These are phyloP conservation scores for Salarias fasciatus DNA, from an alignment of 2,797 vertebrate genomes.

Conservation along the genomic window DNA sequence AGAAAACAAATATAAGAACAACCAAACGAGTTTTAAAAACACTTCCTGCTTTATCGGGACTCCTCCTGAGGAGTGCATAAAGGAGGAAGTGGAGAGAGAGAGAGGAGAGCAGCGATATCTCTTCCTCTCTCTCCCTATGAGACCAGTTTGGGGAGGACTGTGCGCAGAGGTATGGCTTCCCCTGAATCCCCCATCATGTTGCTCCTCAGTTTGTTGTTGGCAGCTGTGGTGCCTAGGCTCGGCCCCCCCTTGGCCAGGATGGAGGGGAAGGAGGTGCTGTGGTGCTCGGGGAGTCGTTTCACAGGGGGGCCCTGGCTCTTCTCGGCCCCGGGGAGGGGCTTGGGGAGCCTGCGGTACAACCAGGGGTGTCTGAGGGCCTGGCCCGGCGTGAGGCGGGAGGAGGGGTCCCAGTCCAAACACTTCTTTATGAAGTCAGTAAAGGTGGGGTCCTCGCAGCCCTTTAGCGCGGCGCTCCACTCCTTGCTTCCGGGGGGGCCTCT, in stretches of 20 bases:
- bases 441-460: conserved; percentile 93
- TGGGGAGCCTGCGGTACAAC: conserved; percentile 91
- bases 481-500: conserved; percentile 93
- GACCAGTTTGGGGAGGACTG: conserved; percentile 95
- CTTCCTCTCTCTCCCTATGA: conserved; percentile 81
- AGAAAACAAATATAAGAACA: conserved; percentile 78
- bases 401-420: conserved; percentile 96
- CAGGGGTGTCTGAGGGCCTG: conserved; percentile 95
- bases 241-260: conserved; percentile 86
- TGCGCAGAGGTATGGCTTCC: conserved; percentile 90
- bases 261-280: conserved; percentile 90
- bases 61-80: conserved; percentile 76
- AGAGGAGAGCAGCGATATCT: conserved; percentile 54
- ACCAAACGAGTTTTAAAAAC: conserved; percentile 78
- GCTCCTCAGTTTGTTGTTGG: conserved; percentile 92
- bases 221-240: conserved; percentile 83
- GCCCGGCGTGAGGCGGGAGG: conserved; percentile 89
- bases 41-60: conserved; percentile 43
- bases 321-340: conserved; percentile 82
- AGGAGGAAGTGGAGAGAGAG: conserved; percentile 36
- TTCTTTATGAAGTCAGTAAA: conserved; percentile 96
- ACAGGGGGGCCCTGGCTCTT: conserved; percentile 78
- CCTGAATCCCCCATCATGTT: conserved; percentile 88
- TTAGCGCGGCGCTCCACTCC: conserved; percentile 92
- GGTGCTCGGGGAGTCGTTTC: conserved; percentile 87